phyloP scores from a whole-genome alignment of 2,888 invertebrate genomes.

The Oasisia sp. region DNA sequence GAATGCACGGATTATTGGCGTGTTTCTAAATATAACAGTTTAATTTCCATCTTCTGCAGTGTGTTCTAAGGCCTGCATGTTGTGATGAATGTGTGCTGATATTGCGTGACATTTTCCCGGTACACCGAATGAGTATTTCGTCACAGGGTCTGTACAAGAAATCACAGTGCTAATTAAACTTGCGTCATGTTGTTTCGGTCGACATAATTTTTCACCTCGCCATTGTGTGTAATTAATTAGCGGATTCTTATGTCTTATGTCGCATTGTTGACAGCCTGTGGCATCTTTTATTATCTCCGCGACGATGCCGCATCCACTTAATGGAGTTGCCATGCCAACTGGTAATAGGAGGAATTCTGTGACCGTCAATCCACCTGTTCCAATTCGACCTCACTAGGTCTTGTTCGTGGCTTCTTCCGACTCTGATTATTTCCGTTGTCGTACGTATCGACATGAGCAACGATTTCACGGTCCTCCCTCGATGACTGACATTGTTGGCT shows the following conservation, averaged over 20 bases:
- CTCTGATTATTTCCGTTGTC: neutral
- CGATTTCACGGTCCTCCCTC: neutral
- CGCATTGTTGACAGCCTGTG: slow-evolving; percentile 2
- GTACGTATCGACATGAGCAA: neutral
- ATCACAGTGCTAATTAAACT: neutral
- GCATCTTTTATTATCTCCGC: neutral
- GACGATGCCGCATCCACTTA: neutral
- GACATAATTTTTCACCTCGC: neutral
- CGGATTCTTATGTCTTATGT: neutral
- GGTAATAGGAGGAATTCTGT: neutral
- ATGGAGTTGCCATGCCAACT: slow-evolving; percentile 1
- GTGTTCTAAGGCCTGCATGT: neutral
- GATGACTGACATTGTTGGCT: neutral
- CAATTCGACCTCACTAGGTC: neutral
- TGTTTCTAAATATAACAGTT: neutral
- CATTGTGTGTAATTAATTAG: neutral
- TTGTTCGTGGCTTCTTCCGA: neutral
- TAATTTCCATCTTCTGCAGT: neutral
- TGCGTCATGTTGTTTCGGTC: neutral
- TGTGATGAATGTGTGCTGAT: neutral
- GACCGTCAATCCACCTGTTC: slow-evolving; percentile 1
- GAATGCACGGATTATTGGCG: neutral
- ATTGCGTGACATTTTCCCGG: neutral
- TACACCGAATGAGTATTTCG: neutral
- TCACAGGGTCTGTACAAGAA: neutral